Base-by-base conservation (phyloP, 1,140 invertebrate genomes). In the Drosophila paulistorum region DNA sequence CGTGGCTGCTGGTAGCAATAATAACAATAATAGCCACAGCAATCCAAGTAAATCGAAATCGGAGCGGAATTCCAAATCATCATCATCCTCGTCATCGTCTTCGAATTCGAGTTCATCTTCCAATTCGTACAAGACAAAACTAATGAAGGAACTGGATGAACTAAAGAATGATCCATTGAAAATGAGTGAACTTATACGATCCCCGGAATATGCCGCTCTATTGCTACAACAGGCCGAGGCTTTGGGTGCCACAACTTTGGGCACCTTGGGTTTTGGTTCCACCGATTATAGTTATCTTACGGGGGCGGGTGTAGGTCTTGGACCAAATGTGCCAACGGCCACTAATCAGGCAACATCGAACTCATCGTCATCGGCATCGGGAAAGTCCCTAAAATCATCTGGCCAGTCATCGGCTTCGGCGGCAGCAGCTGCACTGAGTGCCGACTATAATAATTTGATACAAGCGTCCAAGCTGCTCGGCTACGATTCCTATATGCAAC, bases 121-220 rank as follows among this genome's bases (percentile, higher is more conserved):
- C 6, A 92, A 91, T 65, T 91, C 90, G 11, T 92, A 92, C 26
- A 92, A 92, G 60, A 92, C 91, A 0, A 92, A 92, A 60, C 74
- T 92, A 2, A 92, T 92, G 91, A 92, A 92, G 37, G 91, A 92
- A 71, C 76, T 92, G 59, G 91, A 92, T 51, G 91, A 92, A 51
- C 66, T 92, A 0, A 92, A 92, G 62, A 91, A 91, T 55, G 91
- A 92, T 79, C 90, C 91, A 0, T 55, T 91, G 1, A 92, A 92
- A 69, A 92, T 92, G 77, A 90, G 81, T 51, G 91, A 92, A 62
- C 62, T 92, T 2, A 92, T 92, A 39, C 78, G 89, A 0, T 92
- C 90, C 3, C 90, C 91, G 1, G 91, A 92, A 59, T 92, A 92
- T 65, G 91, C 91, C 6, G 81, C 91, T 0, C 62, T 92, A 7